Evolutionary conservation across 2,113 vertebrate species (phyloP).

Genomic region (Ptychochromis oligacanthus): DNA sequence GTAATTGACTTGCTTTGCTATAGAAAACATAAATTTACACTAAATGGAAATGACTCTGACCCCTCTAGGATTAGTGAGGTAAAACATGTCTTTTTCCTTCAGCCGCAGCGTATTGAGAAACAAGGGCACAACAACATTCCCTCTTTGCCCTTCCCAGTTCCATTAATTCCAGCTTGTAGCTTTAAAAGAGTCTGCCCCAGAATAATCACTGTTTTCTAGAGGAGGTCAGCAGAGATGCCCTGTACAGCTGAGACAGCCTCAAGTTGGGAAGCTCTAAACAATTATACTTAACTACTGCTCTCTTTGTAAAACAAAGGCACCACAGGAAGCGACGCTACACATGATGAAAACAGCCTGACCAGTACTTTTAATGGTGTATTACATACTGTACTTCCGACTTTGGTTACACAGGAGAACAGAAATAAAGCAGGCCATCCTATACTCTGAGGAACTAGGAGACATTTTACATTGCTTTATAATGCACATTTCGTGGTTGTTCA

Average conservation of each 20-base stretch:
- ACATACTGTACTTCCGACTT: not conserved
- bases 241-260: slow-evolving; percentile 45
- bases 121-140: slow-evolving; percentile 43
- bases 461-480: not conserved
- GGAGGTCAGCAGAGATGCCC: slow-evolving; percentile 58
- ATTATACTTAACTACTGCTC: slow-evolving; percentile 11
- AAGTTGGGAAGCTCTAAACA: slow-evolving; percentile 41
- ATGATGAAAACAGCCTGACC: not conserved
- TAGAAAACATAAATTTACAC: slow-evolving; percentile 21
- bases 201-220: slow-evolving; percentile 69
- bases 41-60: slow-evolving; percentile 30
- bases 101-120: slow-evolving; percentile 34
- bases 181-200: slow-evolving; percentile 73
- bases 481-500: not conserved
- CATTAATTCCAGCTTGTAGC: slow-evolving; percentile 64
- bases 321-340: not conserved
- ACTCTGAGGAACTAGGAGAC: not conserved
- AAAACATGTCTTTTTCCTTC: slow-evolving; percentile 20
- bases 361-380: not conserved
- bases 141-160: slow-evolving; percentile 57
- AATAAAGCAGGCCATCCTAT: not conserved
- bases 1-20: slow-evolving; percentile 28
- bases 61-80: slow-evolving; percentile 14
- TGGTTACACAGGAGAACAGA: not conserved
- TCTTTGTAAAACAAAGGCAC: slow-evolving; percentile 3